Base-by-base conservation (phyloP, 2,797 vertebrate species). In the Catamblyrhynchus diadema region DNA sequence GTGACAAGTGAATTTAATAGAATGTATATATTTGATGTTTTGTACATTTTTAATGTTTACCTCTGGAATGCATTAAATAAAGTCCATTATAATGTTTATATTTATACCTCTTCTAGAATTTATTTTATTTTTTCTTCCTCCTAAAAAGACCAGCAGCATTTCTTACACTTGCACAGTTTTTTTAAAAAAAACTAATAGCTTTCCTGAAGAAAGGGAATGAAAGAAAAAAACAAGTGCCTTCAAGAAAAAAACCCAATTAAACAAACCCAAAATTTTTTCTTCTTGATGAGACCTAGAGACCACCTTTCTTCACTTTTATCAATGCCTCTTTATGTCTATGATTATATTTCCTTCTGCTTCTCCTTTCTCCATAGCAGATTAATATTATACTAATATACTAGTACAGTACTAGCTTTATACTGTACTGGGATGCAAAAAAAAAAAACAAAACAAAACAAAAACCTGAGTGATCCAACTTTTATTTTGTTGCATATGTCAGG, bases 231-330 rank as follows among this genome's bases (percentile, higher is more conserved):
- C 10, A 53, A 42, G 2, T 28, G 2, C 32, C 8, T 16, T 35
- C 4, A 2, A 50, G 44, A 59, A 59, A 48, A 59, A 39, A 44
- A 6, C 10, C 2, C 33, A 54, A 48, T 19, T 6, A 19, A 42
- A 23, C 5, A 12, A 42, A 4, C 4, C 1, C 2, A 39, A 47
- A 67, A 10, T 21, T 51, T 69, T 0, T 0, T 5, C 8, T 19
- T 5, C 21, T 73, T 79, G 33, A 42, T 66, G 17, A 83, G 17
- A 4, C 7, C 12, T 41, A 42, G 59, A 47, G 8, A 61, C 8
- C 62, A 67, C 16, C 17, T 66, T 86, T 13, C 5, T 70, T 77
- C 8, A 15, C 3, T 53, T 69, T 60, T 48, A 56, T 13, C 32
- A 56, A 7, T 62, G 17, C 4, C 9, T 7, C 0, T 33, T 67